phyloP scores from a whole-genome alignment of 2,888 invertebrate genomes.

The Coecobrya sp. region DNA sequence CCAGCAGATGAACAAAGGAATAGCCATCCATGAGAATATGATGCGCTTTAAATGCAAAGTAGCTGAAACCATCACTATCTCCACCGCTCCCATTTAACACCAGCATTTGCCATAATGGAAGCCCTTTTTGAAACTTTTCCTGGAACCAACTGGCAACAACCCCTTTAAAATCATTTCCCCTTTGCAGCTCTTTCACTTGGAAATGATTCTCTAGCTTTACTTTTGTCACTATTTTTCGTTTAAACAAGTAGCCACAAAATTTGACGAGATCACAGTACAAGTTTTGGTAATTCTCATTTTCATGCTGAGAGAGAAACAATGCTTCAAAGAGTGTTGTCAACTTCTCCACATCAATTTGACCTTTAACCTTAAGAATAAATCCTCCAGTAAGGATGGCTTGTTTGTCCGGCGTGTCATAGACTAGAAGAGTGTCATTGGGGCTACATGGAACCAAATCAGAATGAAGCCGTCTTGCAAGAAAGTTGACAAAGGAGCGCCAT shows the following conservation, averaged over 20 bases:
- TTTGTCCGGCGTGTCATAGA: constrained; percentile 69
- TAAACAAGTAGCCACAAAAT: constrained; percentile 77
- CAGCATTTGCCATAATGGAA: constrained; percentile 78
- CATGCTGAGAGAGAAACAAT: constrained; percentile 66
- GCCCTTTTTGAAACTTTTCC: constrained; percentile 59
- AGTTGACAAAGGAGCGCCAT: constrained; percentile 59
- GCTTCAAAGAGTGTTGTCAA: constrained; percentile 63
- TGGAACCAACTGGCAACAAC: constrained; percentile 78
- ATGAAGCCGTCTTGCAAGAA: constrained; percentile 25
- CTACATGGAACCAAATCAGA: constrained; percentile 55
- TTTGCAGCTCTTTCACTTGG: background rate
- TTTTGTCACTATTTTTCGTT: constrained; percentile 58
- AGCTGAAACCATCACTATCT: constrained; percentile 7
- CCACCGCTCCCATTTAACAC: constrained; percentile 32
- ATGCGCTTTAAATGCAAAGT: constrained; percentile 73
- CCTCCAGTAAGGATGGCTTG: constrained; percentile 76
- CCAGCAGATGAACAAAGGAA: constrained; percentile 78
- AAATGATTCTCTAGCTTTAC: constrained; percentile 77
- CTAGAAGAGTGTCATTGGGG: constrained; percentile 77
- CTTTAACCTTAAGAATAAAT: constrained; percentile 70
- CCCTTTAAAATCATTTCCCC: constrained; percentile 55
- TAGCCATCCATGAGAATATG: constrained; percentile 79
- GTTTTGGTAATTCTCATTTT: constrained; percentile 64
- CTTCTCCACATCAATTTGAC: constrained; percentile 59
- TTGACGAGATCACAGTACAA: constrained; percentile 80